phyloP scores from a whole-genome alignment of 2,888 invertebrate species.

The Nemurella pictetii region DNA sequence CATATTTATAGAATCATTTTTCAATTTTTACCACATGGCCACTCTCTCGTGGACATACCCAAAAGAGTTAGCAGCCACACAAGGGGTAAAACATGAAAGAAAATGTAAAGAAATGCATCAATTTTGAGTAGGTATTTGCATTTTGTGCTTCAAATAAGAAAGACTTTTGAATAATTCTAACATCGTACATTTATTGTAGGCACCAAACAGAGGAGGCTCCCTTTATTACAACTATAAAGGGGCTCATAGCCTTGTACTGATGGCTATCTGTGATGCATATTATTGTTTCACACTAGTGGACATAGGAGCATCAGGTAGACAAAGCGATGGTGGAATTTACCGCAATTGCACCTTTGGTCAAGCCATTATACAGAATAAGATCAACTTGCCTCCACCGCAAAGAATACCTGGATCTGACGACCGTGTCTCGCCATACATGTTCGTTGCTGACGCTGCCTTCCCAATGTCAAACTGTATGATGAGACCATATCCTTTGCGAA shows the following conservation, averaged over 20 bases:
- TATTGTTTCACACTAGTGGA: constrained; percentile 40
- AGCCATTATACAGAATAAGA: neutral
- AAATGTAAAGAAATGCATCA: no score
- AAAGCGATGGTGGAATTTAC: constrained; percentile 35
- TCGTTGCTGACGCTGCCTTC: neutral
- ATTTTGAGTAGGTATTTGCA: no score
- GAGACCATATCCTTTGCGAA: neutral
- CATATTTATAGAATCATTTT: no score
- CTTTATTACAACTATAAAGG: constrained; percentile 30
- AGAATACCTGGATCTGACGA: neutral
- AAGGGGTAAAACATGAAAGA: no score
- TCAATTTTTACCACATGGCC: no score
- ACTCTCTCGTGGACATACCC: no score
- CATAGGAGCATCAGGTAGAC: no score
- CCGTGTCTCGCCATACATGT: neutral
- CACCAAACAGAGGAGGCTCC: neutral
- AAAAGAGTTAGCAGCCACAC: no score
- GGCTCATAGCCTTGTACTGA: constrained; percentile 41
- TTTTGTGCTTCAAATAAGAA: no score
- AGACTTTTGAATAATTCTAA: neutral
- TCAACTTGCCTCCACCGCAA: neutral
- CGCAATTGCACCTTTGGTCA: constrained; percentile 10
- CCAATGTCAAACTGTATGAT: neutral
- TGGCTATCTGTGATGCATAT: constrained; percentile 43
- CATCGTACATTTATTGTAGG: neutral